These are phyloP conservation scores for Chouioia cunea DNA, from an alignment of 2,888 invertebrate species.

Conservation along the genomic window DNA sequence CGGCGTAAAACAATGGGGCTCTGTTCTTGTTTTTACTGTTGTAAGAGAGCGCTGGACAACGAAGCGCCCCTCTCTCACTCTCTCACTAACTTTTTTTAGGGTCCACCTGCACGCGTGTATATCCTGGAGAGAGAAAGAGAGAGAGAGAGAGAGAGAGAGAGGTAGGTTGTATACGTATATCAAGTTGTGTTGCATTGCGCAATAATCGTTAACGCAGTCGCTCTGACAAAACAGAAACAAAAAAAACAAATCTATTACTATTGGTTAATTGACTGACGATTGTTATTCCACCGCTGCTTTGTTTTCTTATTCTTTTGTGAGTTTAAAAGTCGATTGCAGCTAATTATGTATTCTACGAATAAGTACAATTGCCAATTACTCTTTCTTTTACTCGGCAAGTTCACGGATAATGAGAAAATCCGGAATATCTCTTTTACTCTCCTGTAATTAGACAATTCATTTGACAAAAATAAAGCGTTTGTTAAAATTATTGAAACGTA, in stretches of 20 bases:
- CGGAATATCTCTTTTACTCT: too few relatives aligned
- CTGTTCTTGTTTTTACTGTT: conserved; percentile 57
- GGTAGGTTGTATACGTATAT: conserved; percentile 26
- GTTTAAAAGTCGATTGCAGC: too few relatives aligned
- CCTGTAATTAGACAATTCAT: too few relatives aligned
- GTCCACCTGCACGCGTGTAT: conserved; percentile 3
- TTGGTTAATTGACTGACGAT: too few relatives aligned
- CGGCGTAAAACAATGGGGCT: conserved; percentile 63
- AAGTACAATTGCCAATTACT: too few relatives aligned
- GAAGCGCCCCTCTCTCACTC: conserved; percentile 27
- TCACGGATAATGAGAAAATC: conserved; percentile 12
- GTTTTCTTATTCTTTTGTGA: too few relatives aligned
- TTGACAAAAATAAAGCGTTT: too few relatives aligned
- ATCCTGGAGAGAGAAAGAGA: neutral
- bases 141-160: conserved; percentile 22
- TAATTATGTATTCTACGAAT: too few relatives aligned
- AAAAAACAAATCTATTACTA: too few relatives aligned
- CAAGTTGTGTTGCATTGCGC: conserved; percentile 52
- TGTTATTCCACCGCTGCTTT: too few relatives aligned
- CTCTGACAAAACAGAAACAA: conserved; percentile 47
- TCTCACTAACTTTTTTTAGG: conserved; percentile 4
- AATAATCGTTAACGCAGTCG: conserved; percentile 59
- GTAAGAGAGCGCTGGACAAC: conserved; percentile 38
- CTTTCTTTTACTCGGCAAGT: neutral
- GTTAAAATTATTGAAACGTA: too few relatives aligned